Evolutionary conservation across 2,888 invertebrate genomes (phyloP), one percentile per base, ranked within the genome.

Genomic region (Chelonus formosanus): DNA sequence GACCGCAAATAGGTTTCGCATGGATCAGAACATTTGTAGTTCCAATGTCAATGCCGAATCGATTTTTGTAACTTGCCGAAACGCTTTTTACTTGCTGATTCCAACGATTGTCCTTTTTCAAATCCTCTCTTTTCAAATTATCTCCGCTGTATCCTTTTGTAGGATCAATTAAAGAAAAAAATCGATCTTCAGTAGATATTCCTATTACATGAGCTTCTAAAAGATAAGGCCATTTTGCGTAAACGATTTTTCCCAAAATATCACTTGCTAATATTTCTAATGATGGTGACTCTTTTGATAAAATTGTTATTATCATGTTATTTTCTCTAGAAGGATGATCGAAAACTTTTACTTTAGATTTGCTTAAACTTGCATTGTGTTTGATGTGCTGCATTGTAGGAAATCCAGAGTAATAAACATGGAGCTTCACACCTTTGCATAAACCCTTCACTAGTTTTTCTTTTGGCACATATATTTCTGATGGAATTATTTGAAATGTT

Each of bases 211-310:
- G 90, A 10, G 94, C 95, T 84, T 94, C 93, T n/a, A 89, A 87
- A 62, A 98, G 88, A 85, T 97, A 95, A 0, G 98, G 98, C 97
- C 97, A 98, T 4, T 90, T 90, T 3, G 95, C 93, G 86, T 90
- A 93, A 2, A 97, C 88, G 53, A 87, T 85, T 80, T 91, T 89
- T 0, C 93, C 94, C 7, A 97, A 81, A 45, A 92, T 82, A 50
- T 91, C 86, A 5, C 85, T 79, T 0, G 92, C 91, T 20, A 20
- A 20, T 20, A 2, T 20, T 20, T 20, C 20, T 20, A 20, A 2
- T 20, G 86, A 82, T 64, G 87, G 84, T 3, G 82, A 80, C 1
- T 84, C 75, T 0, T 85, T 84, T 1, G 82, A 84, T 4, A 87
- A 77, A n/a, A 95, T 85, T 57, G 87, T 85, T 6, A 98, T 82